Percentiles rank a stretch among this genome's conserved stretches.
Evolutionary conservation across 2,113 vertebrate genomes (phyloP).

Genomic region (Anoura caudifer): DNA sequence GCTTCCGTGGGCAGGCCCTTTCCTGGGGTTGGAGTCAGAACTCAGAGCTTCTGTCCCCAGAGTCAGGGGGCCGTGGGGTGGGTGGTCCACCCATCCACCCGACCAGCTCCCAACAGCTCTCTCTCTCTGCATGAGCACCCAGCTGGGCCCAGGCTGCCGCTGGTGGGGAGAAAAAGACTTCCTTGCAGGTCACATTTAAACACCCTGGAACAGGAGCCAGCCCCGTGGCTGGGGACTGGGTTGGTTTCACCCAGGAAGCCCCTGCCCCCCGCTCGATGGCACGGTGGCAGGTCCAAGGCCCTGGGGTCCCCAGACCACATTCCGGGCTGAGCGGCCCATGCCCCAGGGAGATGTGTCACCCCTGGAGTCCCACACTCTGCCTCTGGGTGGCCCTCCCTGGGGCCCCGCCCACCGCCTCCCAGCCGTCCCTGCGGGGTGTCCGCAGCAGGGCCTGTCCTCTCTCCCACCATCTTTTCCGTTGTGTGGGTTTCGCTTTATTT

Average conservation of each 20-base stretch:
- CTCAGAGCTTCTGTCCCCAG: not conserved
- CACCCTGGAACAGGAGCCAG: not conserved
- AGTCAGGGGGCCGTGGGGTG: accelerated
- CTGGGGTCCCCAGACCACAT: not conserved
- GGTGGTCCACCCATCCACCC: accelerated
- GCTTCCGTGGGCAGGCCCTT: not conserved
- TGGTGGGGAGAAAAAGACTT: not conserved
- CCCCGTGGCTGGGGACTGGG: not conserved
- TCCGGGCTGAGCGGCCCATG: accelerated
- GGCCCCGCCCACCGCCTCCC: no score
- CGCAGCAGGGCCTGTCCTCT: not conserved
- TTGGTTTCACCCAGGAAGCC: not conserved
- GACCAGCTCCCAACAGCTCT: not conserved
- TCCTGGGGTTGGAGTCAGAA: not conserved
- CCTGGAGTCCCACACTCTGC: not conserved
- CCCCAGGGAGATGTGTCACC: not conserved
- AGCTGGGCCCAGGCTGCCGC: accelerated
- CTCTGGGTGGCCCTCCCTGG: not conserved
- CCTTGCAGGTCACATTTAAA: not conserved
- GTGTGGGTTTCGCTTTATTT: conserved; percentile 75
- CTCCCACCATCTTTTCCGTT: conserved; percentile 60
- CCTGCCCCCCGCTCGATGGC: accelerated
- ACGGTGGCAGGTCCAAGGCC: accelerated
- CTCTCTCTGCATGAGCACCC: accelerated
- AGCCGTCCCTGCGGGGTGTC: not conserved